Evolutionary conservation across 30 jellyfish, hydroid and myxozoan species (phyloP).

Genomic region (Calvadosia cruxmelitensis): DNA sequence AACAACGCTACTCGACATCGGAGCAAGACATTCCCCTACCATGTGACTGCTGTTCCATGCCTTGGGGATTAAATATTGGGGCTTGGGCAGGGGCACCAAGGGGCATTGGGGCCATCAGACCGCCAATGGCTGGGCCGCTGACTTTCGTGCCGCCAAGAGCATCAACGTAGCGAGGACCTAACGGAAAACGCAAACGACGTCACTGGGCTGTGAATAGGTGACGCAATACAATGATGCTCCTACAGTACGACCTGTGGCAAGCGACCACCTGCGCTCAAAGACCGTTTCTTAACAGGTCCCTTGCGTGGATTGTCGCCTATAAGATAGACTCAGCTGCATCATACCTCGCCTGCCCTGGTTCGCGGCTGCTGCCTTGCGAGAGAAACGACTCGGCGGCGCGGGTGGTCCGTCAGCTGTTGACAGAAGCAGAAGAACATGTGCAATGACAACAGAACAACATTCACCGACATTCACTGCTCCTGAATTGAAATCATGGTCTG

Average conservation of each 20-base stretch:
- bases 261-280: not conserved
- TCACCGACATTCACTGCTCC: too few species aligned
- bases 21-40: too few species aligned
- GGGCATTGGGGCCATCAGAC: slow-evolving; percentile 1
- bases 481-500: too few species aligned
- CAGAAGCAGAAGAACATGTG: too few species aligned
- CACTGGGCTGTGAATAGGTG: not conserved
- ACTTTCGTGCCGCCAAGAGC: slow-evolving; percentile 22
- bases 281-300: not conserved
- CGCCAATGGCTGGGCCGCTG: slow-evolving; percentile 15
- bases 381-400: slow-evolving; percentile 40
- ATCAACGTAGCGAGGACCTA: slow-evolving; percentile 43
- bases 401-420: slow-evolving; percentile 8
- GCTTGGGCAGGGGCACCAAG: slow-evolving; percentile 21
- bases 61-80: slow-evolving; percentile 27
- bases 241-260: not conserved
- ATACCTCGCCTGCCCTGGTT: slow-evolving; percentile 48
- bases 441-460: too few species aligned
- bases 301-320: not conserved
- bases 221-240: not conserved
- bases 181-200: not conserved
- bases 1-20: too few species aligned
- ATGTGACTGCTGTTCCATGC: slow-evolving; percentile 25
- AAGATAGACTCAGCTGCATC: not conserved
- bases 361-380: slow-evolving; percentile 37